Evolutionary conservation across 1,140 invertebrate genomes (phyloP).

Genomic region (Magallana gigas): DNA sequence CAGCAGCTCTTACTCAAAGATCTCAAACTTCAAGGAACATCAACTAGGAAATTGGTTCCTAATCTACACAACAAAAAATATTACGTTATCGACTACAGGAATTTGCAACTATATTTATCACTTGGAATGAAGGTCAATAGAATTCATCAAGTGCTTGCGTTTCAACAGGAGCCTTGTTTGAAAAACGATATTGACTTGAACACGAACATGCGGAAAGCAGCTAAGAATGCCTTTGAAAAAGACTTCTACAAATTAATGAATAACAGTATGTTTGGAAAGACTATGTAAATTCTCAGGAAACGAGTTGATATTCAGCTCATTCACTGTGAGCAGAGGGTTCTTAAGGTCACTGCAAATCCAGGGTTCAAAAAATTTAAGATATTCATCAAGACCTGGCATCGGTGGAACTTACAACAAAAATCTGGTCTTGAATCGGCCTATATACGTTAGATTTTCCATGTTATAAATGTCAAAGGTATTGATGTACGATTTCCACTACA

Average conservation of each 20-base stretch:
- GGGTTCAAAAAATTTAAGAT: slow-evolving; percentile 74
- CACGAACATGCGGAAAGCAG: slow-evolving; percentile 68
- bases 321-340: slow-evolving; percentile 12
- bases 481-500: slow-evolving; percentile 65
- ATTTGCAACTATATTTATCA: slow-evolving; percentile 50
- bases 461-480: slow-evolving; percentile 42
- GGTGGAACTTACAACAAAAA: slow-evolving; percentile 56
- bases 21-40: not conserved
- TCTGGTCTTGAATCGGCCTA: slow-evolving; percentile 60
- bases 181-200: slow-evolving; percentile 58
- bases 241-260: slow-evolving; percentile 79
- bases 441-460: slow-evolving; percentile 45
- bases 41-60: not conserved
- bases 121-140: slow-evolving; percentile 55
- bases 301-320: slow-evolving; percentile 50
- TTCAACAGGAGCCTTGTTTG: slow-evolving; percentile 50
- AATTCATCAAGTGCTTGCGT: slow-evolving; percentile 48
- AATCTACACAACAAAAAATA: slow-evolving; percentile 27
- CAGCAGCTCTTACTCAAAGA: not conserved
- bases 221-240: slow-evolving; percentile 78
- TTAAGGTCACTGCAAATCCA: slow-evolving; percentile 70
- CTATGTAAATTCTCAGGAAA: slow-evolving; percentile 78
- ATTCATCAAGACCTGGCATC: slow-evolving; percentile 68
- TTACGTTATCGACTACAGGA: slow-evolving; percentile 57
- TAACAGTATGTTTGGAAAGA: slow-evolving; percentile 80